Conservation (phyloP, 2,797 vertebrate genomes). For the Siniperca undulata region DNA sequence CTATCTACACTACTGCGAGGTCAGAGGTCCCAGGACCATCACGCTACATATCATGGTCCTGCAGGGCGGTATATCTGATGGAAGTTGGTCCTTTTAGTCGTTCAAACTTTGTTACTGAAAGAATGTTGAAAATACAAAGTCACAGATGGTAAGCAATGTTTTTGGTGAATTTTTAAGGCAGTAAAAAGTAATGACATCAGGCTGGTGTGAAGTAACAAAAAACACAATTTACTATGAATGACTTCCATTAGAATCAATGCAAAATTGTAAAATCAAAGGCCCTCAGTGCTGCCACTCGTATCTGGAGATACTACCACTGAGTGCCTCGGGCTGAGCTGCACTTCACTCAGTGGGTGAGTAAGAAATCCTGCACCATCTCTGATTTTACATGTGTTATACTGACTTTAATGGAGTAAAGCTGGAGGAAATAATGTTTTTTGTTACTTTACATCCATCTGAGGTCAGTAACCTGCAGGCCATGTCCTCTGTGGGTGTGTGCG, state of each 20-base stretch:
- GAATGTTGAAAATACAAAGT: neutral
- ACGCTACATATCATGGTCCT: neutral
- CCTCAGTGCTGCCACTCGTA: neutral
- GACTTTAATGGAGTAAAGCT: neutral
- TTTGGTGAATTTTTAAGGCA: neutral
- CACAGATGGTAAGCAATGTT: neutral
- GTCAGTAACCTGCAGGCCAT: too few species aligned
- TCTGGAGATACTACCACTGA: neutral
- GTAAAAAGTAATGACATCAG: neutral
- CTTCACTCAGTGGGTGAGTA: neutral
- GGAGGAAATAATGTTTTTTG: neutral
- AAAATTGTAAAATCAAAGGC: neutral
- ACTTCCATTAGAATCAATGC: neutral
- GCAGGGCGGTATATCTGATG: neutral
- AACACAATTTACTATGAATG: neutral
- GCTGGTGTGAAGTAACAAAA: neutral
- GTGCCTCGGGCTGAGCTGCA: too few species aligned
- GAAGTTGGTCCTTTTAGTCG: neutral
- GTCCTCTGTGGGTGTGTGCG: neutral
- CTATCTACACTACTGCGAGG: neutral
- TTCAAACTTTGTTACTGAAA: neutral
- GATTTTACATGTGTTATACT: neutral
- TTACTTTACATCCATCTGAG: neutral
- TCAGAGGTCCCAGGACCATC: neutral
- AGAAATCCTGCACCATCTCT: neutral